Evolutionary conservation across 2,888 invertebrate genomes (phyloP).

Genomic region (Agrochola litura): DNA sequence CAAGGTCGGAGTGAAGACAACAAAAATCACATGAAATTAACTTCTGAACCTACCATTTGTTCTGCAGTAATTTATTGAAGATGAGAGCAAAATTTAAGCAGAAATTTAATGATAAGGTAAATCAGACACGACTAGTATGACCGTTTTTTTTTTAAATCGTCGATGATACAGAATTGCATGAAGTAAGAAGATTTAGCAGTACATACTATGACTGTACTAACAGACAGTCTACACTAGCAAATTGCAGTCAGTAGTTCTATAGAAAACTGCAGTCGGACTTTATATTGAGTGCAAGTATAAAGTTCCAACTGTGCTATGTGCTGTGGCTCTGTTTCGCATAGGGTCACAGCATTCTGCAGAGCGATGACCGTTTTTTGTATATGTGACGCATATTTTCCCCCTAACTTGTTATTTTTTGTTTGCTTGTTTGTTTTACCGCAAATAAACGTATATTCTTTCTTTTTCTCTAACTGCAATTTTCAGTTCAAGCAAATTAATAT

Average conservation of each 20-base stretch:
- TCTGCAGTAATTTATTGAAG: not conserved
- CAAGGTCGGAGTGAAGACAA: constrained; percentile 70
- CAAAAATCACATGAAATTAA: not conserved
- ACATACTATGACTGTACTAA: not conserved
- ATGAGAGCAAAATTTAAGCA: not conserved
- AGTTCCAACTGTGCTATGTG: not conserved
- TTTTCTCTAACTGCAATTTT: not conserved
- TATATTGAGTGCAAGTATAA: not conserved
- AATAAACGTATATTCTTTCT: not conserved
- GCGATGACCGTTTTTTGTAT: not conserved
- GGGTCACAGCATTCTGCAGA: not conserved
- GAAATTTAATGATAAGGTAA: not conserved
- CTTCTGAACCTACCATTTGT: not conserved
- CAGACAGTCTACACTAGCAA: not conserved
- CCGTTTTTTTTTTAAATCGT: not conserved
- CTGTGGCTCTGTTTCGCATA: not conserved
- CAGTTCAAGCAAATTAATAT: not conserved
- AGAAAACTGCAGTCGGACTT: not conserved
- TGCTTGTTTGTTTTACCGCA: not conserved
- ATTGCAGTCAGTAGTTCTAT: not conserved
- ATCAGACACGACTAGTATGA: not conserved
- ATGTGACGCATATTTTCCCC: not conserved
- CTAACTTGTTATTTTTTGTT: not conserved
- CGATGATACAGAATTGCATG: not conserved
- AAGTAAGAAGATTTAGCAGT: not conserved